phyloP scores from a whole-genome alignment of 2,888 invertebrate species.

The Petrolisthes cinctipes region DNA sequence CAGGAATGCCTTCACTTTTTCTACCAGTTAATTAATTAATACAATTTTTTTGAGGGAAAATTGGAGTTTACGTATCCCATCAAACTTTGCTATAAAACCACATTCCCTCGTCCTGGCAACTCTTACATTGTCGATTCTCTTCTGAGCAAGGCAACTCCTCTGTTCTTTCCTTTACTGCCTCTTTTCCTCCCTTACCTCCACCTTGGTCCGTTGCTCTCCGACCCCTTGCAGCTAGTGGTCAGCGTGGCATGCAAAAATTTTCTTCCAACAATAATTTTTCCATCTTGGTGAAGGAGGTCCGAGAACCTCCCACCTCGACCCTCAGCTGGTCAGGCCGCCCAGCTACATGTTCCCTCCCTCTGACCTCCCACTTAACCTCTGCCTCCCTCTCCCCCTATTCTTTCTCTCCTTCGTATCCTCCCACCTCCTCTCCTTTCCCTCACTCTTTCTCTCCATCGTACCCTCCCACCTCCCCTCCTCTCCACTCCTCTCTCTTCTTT shows the following conservation, averaged over 20 bases:
- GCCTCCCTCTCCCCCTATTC: neutral
- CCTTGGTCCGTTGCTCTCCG: neutral
- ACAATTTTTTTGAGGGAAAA: too few relatives aligned
- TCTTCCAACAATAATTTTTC: neutral
- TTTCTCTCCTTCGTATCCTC: neutral
- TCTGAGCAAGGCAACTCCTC: too few relatives aligned
- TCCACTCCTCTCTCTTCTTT: neutral
- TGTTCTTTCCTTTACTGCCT: neutral
- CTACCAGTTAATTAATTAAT: neutral
- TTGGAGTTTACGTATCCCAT: too few relatives aligned
- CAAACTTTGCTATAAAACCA: too few relatives aligned
- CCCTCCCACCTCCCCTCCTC: slow-evolving; percentile 19
- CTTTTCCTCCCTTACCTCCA: slow-evolving; percentile 23
- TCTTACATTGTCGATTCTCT: too few relatives aligned
- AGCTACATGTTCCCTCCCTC: slow-evolving; percentile 37
- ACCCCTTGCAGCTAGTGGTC: neutral
- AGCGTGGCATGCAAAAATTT: slow-evolving; percentile 12
- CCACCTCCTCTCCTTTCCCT: neutral
- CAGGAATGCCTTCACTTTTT: neutral
- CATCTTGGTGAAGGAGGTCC: slow-evolving; percentile 11
- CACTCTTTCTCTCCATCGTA: slow-evolving; percentile 15
- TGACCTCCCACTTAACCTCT: slow-evolving; percentile 36
- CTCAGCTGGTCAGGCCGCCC: neutral
- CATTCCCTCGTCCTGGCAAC: too few relatives aligned
- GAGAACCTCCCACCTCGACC: slow-evolving; percentile 23